Conservation (phyloP, 2,888 invertebrate species). For the Erebia epiphron region DNA sequence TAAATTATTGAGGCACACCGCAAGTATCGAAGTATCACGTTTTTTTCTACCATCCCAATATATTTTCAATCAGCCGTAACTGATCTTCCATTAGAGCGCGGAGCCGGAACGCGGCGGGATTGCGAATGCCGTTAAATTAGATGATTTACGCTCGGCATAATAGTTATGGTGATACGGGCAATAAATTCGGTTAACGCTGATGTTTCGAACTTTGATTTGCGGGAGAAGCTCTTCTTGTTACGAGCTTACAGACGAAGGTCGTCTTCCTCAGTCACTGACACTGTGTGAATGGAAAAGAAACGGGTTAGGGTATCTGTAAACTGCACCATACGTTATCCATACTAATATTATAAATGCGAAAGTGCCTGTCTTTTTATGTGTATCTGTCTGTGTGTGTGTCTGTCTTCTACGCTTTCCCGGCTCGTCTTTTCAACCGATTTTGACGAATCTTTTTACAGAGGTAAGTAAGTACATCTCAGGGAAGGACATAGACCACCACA, state of each 20-base stretch:
- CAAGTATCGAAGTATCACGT: constrained; percentile 9
- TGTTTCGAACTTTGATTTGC: constrained; percentile 53
- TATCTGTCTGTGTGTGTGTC: too few relatives aligned
- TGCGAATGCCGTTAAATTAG: constrained; percentile 46
- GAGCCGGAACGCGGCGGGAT: constrained; percentile 64
- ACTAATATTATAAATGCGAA: too few relatives aligned
- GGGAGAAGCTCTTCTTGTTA: constrained; percentile 33
- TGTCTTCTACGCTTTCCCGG: too few relatives aligned
- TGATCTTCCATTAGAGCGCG: constrained; percentile 52
- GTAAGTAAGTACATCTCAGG: too few relatives aligned
- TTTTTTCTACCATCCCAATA: constrained; percentile 18
- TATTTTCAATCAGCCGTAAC: constrained; percentile 28
- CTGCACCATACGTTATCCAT: too few relatives aligned
- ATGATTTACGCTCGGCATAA: constrained; percentile 57
- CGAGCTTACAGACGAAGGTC: neutral
- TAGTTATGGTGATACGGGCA: constrained; percentile 66
- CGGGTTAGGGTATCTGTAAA: too few relatives aligned
- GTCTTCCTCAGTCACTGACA: too few relatives aligned
- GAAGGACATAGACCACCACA: too few relatives aligned
- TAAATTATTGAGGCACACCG: neutral
- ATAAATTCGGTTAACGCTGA: constrained; percentile 69
- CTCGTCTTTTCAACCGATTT: too few relatives aligned
- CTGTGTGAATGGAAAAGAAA: too few relatives aligned
- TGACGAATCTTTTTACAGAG: too few relatives aligned
- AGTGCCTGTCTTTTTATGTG: too few relatives aligned